Base-by-base conservation (phyloP, 2,113 vertebrate species). In the Sisor rabdophorus region DNA sequence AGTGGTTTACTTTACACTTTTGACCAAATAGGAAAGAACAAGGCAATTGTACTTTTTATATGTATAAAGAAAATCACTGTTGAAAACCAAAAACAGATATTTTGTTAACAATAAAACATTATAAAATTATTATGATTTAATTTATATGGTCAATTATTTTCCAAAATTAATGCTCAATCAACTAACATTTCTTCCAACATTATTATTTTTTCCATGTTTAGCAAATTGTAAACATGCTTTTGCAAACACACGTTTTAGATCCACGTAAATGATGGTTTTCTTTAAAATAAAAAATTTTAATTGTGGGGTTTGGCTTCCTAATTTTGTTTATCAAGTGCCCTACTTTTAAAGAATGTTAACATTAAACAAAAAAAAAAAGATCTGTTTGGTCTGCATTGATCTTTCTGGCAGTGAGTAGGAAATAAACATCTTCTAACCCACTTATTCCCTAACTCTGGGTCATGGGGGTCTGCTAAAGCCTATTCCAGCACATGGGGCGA, bases 371-470 rank as follows among this genome's bases (percentile, higher is more conserved):
- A 22, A 13, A 48, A 36, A 16, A n/a, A 75, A 40, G 54, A 58
- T 26, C 20, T 56, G 10, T 36, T 26, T 73, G 55, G 59, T 60
- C 55, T 60, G 55, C 55, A 78, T 78, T 36, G 76, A 78, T 63
- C 58, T 63, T 44, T 53, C 28, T 24, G 60, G 76, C 19, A 54
- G 30, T 28, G 54, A 54, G 32, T 63, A 68, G 68, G 68, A 71
- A 78, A 55, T 28, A 2, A n/a, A n/a, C n/a, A n/a, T n/a, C n/a
- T n/a, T n/a, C n/a, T n/a, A n/a, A n/a, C n/a, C n/a, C n/a, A n/a
- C n/a, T n/a, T n/a, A n/a, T n/a, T n/a, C n/a, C n/a, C n/a, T n/a
- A n/a, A n/a, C n/a, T n/a, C n/a, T n/a, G n/a, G n/a, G n/a, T n/a
- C n/a, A n/a, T n/a, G n/a, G n/a, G n/a, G n/a, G n/a, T n/a, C n/a